Base-by-base conservation (phyloP, 2,113 vertebrate species). In the Willisornis vidua region DNA sequence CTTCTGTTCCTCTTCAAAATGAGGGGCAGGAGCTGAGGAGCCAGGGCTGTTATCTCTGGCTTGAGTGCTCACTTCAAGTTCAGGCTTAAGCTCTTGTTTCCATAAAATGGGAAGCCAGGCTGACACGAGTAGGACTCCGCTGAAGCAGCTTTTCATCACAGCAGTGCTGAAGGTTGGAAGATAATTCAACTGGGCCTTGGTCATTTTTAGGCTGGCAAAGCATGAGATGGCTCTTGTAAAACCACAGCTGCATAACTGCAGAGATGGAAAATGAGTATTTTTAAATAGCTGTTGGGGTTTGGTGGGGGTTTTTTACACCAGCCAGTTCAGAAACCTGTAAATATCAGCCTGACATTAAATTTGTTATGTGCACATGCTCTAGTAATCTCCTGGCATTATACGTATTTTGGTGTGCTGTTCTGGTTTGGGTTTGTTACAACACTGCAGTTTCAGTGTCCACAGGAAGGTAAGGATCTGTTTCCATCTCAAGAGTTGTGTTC, bases 221-320 rank as follows among this genome's bases (percentile, higher is more conserved):
- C 11, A 4, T 9, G 19, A 85, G 52, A 4, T 52, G 22, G 17
- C 55, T 68, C 55, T 66, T 83, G n/a, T 24, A 76, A 59, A 65
- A 57, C 10, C 14, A 35, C 24, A 52, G n/a, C 26, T 65, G 22
- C 4, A 1, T 26, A 45, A 72, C 1, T 76, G 45, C 66, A 85
- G 51, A 48, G 29, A 23, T 0, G 1, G 35, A 51, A 61, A 61
- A 65, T 4, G 0, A 48, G 5, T 58, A 9, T 20, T 85, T 68
- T 43, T 26, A 52, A 89, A 17, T 33, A 37, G 18, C 26, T 39
- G 18, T 45, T 73, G 18, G 41, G 16, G 84, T 82, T 54, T 67
- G 22, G 19, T 73, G 52, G 19, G n/a, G n/a, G n/a, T 24, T 51
- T 15, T 71, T 58, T 33, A 51, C 4, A 45, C 8, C 28, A 84